These are phyloP conservation scores for Pseudococcus longispinus DNA, from an alignment of 2,888 invertebrate genomes.

Conservation along the genomic window DNA sequence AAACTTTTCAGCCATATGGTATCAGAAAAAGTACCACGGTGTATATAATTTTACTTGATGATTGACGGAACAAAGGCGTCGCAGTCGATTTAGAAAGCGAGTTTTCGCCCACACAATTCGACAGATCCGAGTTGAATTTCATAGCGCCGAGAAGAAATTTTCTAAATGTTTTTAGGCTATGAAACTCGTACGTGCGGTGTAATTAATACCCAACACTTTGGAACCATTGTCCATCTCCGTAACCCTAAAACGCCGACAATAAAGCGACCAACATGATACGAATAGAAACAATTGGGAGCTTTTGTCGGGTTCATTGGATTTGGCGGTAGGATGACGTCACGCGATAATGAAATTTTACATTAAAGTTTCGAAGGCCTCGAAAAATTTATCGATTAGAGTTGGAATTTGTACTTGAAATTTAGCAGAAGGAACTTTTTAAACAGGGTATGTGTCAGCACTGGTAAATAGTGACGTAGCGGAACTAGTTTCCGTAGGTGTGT, in stretches of 20 bases:
- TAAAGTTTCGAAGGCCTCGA: background rate
- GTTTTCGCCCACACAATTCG: conserved; percentile 15
- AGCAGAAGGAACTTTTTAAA: background rate
- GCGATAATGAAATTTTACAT: conserved; percentile 10
- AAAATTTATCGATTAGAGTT: background rate
- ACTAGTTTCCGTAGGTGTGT: conserved; percentile 56
- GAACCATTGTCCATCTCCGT: background rate
- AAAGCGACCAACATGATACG: background rate
- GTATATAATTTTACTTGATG: conserved; percentile 10
- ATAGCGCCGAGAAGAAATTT: background rate
- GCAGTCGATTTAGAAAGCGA: conserved; percentile 13
- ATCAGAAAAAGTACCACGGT: background rate
- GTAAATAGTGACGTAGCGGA: conserved; percentile 37
- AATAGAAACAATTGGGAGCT: background rate
- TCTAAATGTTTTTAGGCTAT: background rate
- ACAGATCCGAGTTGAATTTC: conserved; percentile 6
- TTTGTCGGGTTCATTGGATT: background rate
- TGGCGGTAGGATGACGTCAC: conserved; percentile 17
- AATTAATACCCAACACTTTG: background rate
- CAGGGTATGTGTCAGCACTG: conserved; percentile 33
- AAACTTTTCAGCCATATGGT: conserved; percentile 9
- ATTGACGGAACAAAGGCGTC: conserved; percentile 17
- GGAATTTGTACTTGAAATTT: background rate
- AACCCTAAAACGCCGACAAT: background rate
- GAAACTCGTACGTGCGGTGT: background rate